These are phyloP conservation scores for Pachyramphus minor DNA, from an alignment of 2,113 vertebrate genomes.

Conservation along the genomic window DNA sequence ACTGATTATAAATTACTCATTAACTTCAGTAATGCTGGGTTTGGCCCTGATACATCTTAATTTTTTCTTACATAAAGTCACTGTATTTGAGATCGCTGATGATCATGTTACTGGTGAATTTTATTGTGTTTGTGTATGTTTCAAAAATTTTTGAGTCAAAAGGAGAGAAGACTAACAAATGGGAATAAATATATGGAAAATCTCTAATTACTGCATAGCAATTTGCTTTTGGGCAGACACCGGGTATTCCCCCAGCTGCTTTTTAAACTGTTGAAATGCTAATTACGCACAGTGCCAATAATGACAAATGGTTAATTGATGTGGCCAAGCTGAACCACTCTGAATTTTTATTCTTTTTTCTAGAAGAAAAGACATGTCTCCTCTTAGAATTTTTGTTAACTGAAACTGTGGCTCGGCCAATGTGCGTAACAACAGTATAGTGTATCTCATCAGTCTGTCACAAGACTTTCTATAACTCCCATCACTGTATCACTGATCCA, in stretches of 20 bases:
- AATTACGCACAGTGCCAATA: slow-evolving; percentile 38
- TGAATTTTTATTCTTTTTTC: not conserved
- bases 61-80: not conserved
- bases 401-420: slow-evolving; percentile 24
- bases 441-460: slow-evolving; percentile 38
- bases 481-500: slow-evolving; percentile 60
- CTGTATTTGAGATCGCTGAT: not conserved
- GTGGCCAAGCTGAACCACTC: not conserved
- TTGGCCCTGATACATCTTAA: not conserved
- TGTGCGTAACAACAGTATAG: not conserved
- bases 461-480: slow-evolving; percentile 29
- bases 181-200: slow-evolving; percentile 21
- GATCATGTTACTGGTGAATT: not conserved
- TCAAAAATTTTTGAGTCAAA: not conserved
- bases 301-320: slow-evolving; percentile 8
- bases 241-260: slow-evolving; percentile 54
- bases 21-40: not conserved
- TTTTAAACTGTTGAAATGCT: slow-evolving; percentile 43
- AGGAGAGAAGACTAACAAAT: slow-evolving; percentile 1
- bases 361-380: not conserved
- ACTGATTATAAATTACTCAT: not conserved
- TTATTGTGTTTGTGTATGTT: not conserved
- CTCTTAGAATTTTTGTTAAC: slow-evolving; percentile 8
- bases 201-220: slow-evolving; percentile 16
- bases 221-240: slow-evolving; percentile 51